These are phyloP conservation scores for Casuarius casuarius DNA, from an alignment of 2,113 vertebrate species.

Conservation along the genomic window DNA sequence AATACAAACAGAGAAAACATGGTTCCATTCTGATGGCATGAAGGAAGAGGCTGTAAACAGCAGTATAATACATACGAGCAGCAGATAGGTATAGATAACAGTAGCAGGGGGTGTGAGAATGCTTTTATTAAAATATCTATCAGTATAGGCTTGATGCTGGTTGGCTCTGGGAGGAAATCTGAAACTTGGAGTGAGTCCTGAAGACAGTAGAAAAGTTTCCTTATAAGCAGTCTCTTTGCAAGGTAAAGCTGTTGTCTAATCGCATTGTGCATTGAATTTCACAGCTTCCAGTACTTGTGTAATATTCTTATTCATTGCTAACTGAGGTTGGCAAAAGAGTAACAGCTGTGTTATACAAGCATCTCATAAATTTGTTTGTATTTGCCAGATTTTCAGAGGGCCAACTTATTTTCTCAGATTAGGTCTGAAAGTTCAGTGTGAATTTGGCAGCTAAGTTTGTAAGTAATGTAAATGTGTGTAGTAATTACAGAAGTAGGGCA, in stretches of 20 bases:
- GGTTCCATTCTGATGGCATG: not conserved
- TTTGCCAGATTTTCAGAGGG: not conserved
- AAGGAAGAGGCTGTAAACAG: not conserved
- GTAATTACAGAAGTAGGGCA: not conserved
- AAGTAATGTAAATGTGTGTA: not conserved
- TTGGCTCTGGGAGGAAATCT: not conserved
- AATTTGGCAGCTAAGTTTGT: not conserved
- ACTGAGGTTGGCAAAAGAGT: not conserved
- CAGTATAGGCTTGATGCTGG: not conserved
- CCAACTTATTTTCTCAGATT: not conserved
- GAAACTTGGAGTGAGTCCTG: not conserved
- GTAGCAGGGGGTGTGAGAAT: not conserved
- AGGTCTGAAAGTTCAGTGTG: not conserved
- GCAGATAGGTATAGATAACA: not conserved
- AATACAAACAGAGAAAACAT: not conserved
- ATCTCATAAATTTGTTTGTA: too few species aligned
- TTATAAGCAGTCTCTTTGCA: not conserved
- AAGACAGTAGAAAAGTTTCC: not conserved
- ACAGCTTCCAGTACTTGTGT: not conserved
- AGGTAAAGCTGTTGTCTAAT: not conserved
- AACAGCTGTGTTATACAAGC: not conserved
- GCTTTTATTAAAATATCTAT: not conserved
- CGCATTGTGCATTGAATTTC: not conserved
- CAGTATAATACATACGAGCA: not conserved
- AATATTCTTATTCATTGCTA: not conserved